Evolutionary conservation across 1,140 invertebrate genomes (phyloP), one percentile per base, ranked within the genome.

Genomic region (Halictus rubicundus): DNA sequence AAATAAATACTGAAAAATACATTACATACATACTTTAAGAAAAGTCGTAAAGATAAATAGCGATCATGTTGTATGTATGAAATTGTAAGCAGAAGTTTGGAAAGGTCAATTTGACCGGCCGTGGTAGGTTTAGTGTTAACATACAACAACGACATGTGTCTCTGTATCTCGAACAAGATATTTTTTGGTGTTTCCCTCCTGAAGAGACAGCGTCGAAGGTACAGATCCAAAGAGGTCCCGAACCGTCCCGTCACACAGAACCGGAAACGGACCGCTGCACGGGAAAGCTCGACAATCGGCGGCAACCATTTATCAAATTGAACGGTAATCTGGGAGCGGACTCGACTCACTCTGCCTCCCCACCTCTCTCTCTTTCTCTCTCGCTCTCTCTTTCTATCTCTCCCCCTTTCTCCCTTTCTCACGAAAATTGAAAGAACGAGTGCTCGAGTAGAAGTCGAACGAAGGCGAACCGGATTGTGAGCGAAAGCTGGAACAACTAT

Each of bases 401-500:
- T 12, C 42, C 9, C 42, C 9, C 42, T 10, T 7, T 42, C 42
- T 42, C 42, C 9, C 52, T 69, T 70, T 57, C 68, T 6, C 59
- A n/a, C 54, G 54, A 65, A 80, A 76, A 61, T 42, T 60, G 71
- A 74, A 75, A 69, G 49, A 72, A 71, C 57, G 74, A 84, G 81
- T 70, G 21, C 49, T n/a, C 65, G 66, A 21, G 27, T 39, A 21
- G 66, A 65, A 78, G 49, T 61, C 57, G 59, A 9, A 32, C 68
- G 32, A 64, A 81, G 73, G 59, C 57, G 60, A 49, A 16, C 59
- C 54, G 63, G 75, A 79, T 76, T 66, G 82, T 32, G 79, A 57
- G 54, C 70, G 84, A 87, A 83, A 86, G 74, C 70, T 86, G 73
- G 68, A 87, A 85, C 68, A 71, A 72, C 81, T 75, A 85, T 82